phyloP scores from a whole-genome alignment of 2,797 vertebrate species.

The Propithecus perrieri region DNA sequence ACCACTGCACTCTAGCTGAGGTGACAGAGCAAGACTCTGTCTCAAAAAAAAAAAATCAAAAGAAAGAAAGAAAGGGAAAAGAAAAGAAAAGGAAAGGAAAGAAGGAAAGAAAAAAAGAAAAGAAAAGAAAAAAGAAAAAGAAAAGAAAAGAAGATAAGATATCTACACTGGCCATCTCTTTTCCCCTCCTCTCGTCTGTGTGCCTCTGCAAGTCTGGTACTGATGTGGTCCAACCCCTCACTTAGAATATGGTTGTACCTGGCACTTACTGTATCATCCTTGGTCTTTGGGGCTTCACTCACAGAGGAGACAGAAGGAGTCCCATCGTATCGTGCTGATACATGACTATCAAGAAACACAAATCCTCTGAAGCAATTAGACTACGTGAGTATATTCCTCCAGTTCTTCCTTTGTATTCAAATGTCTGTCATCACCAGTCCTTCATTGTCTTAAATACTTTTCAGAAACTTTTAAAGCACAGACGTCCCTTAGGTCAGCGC shows the following conservation, averaged over 20 bases:
- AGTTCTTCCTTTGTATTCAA: not conserved
- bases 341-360: not conserved
- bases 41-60: too few relatives aligned
- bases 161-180: not conserved
- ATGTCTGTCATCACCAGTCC: not conserved
- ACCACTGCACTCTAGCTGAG: too few relatives aligned
- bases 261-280: not conserved
- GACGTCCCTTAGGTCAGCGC: not conserved
- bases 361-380: not conserved
- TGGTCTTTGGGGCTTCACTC: not conserved
- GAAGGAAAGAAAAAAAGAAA: too few relatives aligned
- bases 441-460: not conserved
- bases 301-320: not conserved
- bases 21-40: too few relatives aligned
- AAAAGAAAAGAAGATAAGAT: fast-evolving
- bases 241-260: not conserved
- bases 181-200: not conserved
- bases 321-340: not conserved
- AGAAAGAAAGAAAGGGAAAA: fast-evolving
- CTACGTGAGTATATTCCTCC: not conserved
- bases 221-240: too few relatives aligned
- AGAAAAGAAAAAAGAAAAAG: too few relatives aligned
- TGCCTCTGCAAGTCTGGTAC: not conserved
- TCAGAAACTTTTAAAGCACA: not conserved
- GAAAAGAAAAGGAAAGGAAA: fast-evolving